A percentile compares a stretch with the other conserved stretches of the same genome.
Conservation (phyloP, 2,113 vertebrate genomes). For the Cryptotis parvus region DNA sequence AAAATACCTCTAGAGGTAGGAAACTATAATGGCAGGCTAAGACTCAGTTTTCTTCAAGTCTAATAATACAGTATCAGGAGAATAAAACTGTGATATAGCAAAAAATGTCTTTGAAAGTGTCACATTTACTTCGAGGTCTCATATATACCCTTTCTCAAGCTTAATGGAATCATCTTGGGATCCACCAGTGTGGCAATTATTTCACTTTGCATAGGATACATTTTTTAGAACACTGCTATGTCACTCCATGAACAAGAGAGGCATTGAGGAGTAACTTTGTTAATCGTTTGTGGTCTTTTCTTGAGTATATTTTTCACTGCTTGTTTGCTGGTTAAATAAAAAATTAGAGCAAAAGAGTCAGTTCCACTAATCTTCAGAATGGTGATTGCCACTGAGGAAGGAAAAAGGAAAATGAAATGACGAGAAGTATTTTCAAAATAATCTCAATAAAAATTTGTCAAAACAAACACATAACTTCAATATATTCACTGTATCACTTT, state of each 20-base stretch:
- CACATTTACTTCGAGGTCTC: neutral
- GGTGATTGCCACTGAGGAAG: neutral
- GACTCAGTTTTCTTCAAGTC: neutral
- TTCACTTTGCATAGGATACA: neutral
- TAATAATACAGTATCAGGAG: neutral
- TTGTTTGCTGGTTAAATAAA: neutral
- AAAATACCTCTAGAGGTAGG: neutral
- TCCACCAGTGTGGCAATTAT: neutral
- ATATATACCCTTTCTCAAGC: neutral
- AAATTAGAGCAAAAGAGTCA: constrained; percentile 13
- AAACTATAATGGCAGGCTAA: neutral
- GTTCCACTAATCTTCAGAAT: neutral
- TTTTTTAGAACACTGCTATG: neutral
- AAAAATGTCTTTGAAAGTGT: neutral
- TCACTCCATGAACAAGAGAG: neutral
- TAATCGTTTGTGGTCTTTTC: neutral
- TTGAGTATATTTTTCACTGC: neutral
- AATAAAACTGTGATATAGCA: neutral
- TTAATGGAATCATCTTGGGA: neutral
- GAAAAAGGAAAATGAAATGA: neutral
- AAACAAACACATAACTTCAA: too few species aligned
- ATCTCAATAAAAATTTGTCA: too few species aligned
- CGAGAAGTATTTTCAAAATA: neutral
- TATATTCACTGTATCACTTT: too few species aligned
- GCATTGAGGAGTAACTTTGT: neutral